A percentile compares a stretch with the other conserved stretches of the same genome.
phyloP scores from a whole-genome alignment of 2,888 invertebrate genomes.

The Drosophila formosana region DNA sequence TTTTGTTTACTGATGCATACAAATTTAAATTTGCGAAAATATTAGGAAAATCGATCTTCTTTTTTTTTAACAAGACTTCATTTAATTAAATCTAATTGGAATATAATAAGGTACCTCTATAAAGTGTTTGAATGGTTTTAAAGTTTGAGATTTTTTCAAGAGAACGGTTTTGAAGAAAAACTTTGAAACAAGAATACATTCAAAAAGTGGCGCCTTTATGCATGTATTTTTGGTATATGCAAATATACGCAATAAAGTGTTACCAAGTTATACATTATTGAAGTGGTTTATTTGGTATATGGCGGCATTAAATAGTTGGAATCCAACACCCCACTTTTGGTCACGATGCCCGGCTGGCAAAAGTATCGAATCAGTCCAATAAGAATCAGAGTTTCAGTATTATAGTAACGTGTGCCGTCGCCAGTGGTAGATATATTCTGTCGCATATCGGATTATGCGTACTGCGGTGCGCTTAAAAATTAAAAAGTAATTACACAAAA shows the following conservation, averaged over 20 bases:
- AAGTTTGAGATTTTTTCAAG: no score
- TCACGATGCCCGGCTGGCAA: neutral
- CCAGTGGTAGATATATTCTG: constrained; percentile 60
- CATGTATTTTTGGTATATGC: neutral
- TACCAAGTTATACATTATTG: neutral
- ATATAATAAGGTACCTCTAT: no score
- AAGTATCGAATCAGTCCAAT: constrained; percentile 50
- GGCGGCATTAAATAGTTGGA: neutral
- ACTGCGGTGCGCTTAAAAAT: constrained; percentile 74
- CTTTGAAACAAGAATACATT: neutral
- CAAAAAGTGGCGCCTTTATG: neutral
- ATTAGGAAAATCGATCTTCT: no score
- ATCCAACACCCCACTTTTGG: neutral
- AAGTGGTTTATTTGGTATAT: neutral
- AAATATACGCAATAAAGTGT: neutral
- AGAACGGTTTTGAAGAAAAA: no score
- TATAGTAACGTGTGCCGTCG: constrained; percentile 75
- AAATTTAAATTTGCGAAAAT: no score
- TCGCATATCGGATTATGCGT: constrained; percentile 69
- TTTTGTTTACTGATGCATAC: no score
- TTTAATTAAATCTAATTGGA: no score
- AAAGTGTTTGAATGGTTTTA: no score
- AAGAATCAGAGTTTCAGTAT: constrained; percentile 61
- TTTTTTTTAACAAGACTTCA: no score
- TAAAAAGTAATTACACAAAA: constrained; percentile 68